Conservation (phyloP, 2,888 invertebrate species). For the Luperina nickerlii region DNA sequence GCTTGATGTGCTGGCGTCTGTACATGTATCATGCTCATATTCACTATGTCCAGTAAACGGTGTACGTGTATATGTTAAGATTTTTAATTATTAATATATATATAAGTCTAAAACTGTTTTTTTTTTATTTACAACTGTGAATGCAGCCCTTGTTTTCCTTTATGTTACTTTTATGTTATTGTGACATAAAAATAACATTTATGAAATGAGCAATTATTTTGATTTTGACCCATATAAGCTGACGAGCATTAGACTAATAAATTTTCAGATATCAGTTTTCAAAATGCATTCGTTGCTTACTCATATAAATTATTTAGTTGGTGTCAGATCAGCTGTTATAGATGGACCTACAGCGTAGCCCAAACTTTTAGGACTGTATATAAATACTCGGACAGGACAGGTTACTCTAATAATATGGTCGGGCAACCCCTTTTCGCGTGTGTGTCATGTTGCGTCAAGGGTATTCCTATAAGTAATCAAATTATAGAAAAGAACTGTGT, state of each 20-base stretch:
- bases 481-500: background rate
- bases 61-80: too few species aligned
- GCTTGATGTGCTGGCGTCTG: too few species aligned
- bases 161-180: too few species aligned
- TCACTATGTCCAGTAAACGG: too few species aligned
- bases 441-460: background rate
- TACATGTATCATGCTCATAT: too few species aligned
- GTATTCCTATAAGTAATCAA: background rate
- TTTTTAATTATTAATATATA: too few species aligned
- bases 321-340: background rate
- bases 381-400: background rate
- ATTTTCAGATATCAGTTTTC: background rate
- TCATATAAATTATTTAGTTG: background rate
- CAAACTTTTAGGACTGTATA: background rate
- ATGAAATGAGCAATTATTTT: too few species aligned
- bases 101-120: too few species aligned
- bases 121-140: too few species aligned
- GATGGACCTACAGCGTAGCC: slow-evolving; percentile 8
- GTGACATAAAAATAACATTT: too few species aligned
- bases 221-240: too few species aligned
- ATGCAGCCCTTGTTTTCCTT: too few species aligned
- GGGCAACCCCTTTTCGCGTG: background rate
- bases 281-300: background rate
- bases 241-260: background rate
- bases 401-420: background rate